phyloP scores from a whole-genome alignment of 2,888 invertebrate genomes.

The Erebia palarica region DNA sequence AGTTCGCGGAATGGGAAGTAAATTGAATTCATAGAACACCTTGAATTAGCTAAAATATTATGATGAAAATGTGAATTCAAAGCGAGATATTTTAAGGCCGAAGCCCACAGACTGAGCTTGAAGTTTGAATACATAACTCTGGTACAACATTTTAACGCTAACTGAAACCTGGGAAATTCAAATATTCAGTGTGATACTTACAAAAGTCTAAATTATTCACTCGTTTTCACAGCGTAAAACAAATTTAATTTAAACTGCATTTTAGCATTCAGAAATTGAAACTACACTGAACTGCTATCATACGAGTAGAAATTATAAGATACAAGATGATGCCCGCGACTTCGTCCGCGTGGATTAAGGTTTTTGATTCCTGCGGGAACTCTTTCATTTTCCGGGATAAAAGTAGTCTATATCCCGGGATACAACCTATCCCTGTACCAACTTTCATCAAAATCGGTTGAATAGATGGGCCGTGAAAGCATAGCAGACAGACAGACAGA shows the following conservation, averaged over 20 bases:
- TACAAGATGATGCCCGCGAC: no score
- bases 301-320: not conserved
- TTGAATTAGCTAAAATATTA: not conserved
- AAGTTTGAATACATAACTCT: slow-evolving; percentile 14
- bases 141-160: slow-evolving; percentile 22
- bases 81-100: slow-evolving; percentile 13
- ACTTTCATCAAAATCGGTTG: no score
- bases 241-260: slow-evolving; percentile 22
- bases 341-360: no score
- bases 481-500: no score
- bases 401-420: no score
- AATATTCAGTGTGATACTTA: slow-evolving; percentile 24
- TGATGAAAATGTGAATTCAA: slow-evolving; percentile 12
- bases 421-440: no score
- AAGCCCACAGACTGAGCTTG: slow-evolving; percentile 7
- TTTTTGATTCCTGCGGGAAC: no score
- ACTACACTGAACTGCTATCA: slow-evolving; percentile 8
- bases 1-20: no score
- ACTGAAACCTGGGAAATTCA: slow-evolving; percentile 22
- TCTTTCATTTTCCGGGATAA: no score
- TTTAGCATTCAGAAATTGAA: slow-evolving; percentile 13
- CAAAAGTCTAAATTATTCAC: slow-evolving; percentile 27
- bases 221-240: slow-evolving; percentile 24
- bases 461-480: no score
- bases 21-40: not conserved